Evolutionary conservation across 1,140 invertebrate species (phyloP), one percentile per base, ranked within the genome.

Genomic region (Eueides isabella): DNA sequence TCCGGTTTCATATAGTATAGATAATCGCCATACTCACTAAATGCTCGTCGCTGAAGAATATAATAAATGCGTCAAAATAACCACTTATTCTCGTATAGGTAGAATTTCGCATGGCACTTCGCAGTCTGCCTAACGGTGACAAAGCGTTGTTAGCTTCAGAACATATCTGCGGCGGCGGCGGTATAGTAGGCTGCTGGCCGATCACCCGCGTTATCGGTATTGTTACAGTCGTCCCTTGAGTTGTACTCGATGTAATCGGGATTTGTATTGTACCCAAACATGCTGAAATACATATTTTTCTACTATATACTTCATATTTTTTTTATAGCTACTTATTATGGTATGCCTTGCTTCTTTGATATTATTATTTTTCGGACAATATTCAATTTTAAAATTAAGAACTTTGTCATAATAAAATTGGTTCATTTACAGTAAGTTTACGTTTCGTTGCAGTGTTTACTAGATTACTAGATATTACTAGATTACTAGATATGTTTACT

Each of bases 1-100:
- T n/a, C n/a, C n/a, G n/a, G n/a, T n/a, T n/a, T n/a, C n/a, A n/a
- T n/a, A n/a, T n/a, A n/a, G n/a, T n/a, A n/a, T n/a, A n/a, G n/a
- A n/a, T n/a, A 38, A 38, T 19, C 2, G 16, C 16, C n/a, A 19
- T 2, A 19, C 83, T 90, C 90, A 96, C 96, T 94, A 96, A 95
- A 92, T 97, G 97, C 78, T 97, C 97, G 82, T 98, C 97, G 70
- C 95, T 96, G 14, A 95, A 96, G 28, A 97, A 96, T 30, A 97
- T 91, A 64, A 98, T 95, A 78, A 97, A 97, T 0, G 96, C 97
- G 82, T 97, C 95, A 11, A 90, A 94, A 61, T 84, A 94, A 29
- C 95, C 91, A 29, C 95, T 94, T 19, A 95, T 95, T 80, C 95
- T 94, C 14, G 96, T 90, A 5, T 94, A 93, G 44, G 93, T 94